Conservation (phyloP, 2,113 vertebrate genomes). For the Cyanocitta stelleri region DNA sequence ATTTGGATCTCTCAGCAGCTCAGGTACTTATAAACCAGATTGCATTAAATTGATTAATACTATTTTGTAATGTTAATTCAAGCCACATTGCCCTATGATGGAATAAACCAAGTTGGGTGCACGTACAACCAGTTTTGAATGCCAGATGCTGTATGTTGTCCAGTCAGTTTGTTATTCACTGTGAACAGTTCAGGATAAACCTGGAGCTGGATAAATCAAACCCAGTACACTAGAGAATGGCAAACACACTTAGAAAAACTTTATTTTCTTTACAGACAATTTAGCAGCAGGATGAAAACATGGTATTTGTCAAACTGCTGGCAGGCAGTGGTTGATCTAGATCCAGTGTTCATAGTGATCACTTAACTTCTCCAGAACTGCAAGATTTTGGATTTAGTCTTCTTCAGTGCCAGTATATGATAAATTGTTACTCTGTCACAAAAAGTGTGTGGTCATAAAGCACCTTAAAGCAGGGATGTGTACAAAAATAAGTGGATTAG, state of each 20-base stretch:
- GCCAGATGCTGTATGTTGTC: not conserved
- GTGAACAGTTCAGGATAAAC: not conserved
- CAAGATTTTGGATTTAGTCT: not conserved
- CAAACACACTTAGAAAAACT: not conserved
- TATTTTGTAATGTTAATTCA: not conserved
- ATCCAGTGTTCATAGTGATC: not conserved
- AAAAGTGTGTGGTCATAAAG: not conserved
- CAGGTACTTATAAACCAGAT: not conserved
- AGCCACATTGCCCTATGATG: not conserved
- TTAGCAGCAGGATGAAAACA: not conserved
- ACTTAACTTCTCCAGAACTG: not conserved
- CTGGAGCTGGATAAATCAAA: not conserved
- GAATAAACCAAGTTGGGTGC: not conserved
- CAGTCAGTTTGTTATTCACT: not conserved
- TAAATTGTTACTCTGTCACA: not conserved
- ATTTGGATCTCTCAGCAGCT: not conserved
- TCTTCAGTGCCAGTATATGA: not conserved
- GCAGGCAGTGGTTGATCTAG: not conserved
- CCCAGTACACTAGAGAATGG: not conserved
- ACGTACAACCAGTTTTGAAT: not conserved
- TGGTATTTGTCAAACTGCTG: not conserved
- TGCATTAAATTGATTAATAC: not conserved
- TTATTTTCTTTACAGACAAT: not conserved
- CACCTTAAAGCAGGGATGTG: not conserved
- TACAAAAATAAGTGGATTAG: slow-evolving; percentile 32